These are phyloP conservation scores for Sakesphorus luctuosus DNA, from an alignment of 2,113 vertebrate species.

Conservation along the genomic window DNA sequence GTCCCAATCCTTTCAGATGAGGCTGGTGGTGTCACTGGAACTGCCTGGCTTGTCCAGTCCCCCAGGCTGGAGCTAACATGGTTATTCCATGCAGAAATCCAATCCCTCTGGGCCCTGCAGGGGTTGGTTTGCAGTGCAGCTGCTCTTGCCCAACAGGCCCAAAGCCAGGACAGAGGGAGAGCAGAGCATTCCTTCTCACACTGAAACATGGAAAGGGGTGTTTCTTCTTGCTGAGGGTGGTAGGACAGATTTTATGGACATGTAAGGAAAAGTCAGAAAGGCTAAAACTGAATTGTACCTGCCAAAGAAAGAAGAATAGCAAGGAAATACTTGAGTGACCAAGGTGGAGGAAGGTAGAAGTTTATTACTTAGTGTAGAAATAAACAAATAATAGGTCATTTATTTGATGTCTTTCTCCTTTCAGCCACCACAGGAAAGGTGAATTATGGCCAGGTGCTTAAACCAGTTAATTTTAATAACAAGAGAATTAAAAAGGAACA, in stretches of 20 bases:
- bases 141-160: neutral
- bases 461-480: conserved; percentile 4
- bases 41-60: neutral
- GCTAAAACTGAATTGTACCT: neutral
- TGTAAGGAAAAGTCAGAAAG: neutral
- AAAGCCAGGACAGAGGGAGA: neutral
- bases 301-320: neutral
- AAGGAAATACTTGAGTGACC: neutral
- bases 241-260: neutral
- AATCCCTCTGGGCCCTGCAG: neutral
- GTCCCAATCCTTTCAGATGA: neutral
- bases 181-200: accelerated
- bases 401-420: neutral
- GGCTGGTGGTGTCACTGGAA: neutral
- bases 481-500: neutral
- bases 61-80: neutral
- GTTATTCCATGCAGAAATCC: neutral
- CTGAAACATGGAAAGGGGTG: neutral
- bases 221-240: neutral
- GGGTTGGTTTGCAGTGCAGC: neutral
- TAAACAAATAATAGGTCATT: neutral
- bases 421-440: neutral
- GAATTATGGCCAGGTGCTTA: neutral
- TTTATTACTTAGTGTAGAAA: neutral
- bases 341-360: neutral